phyloP scores from a whole-genome alignment of 2,888 invertebrate genomes.

The Melipona bicolor region DNA sequence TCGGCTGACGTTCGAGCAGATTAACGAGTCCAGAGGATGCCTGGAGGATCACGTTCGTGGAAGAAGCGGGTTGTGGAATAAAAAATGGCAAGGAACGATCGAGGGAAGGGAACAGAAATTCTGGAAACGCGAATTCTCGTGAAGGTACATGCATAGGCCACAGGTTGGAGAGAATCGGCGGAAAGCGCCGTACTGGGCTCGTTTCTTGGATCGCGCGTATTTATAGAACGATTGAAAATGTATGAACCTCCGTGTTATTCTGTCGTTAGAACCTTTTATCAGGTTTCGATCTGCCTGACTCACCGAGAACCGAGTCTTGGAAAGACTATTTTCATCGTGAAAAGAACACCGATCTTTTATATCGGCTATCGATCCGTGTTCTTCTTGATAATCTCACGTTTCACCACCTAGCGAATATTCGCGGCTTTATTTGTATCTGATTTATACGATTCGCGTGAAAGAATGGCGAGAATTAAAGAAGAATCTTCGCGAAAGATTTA shows the following conservation, averaged over 20 bases:
- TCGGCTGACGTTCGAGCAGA: not conserved
- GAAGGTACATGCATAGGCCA: slow-evolving; percentile 1
- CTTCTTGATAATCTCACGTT: not conserved
- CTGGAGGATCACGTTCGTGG: slow-evolving; percentile 7
- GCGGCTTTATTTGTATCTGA: too few species aligned
- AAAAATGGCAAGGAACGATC: not conserved
- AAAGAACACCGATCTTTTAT: slow-evolving; percentile 21
- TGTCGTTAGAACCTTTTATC: slow-evolving; percentile 63
- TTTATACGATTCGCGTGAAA: too few species aligned
- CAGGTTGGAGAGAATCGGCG: slow-evolving; percentile 13
- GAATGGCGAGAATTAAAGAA: not conserved
- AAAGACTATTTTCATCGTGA: slow-evolving; percentile 15
- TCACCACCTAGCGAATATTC: too few species aligned
- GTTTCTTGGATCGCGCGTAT: slow-evolving; percentile 52
- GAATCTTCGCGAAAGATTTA: not conserved
- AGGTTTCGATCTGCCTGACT: slow-evolving; percentile 47
- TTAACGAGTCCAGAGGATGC: not conserved
- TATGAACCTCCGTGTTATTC: slow-evolving; percentile 54
- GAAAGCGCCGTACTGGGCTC: slow-evolving; percentile 29
- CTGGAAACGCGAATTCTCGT: slow-evolving; percentile 51
- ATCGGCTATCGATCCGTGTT: slow-evolving; percentile 39
- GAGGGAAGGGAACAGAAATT: slow-evolving; percentile 33
- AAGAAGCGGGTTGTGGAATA: slow-evolving; percentile 12
- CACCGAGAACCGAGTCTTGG: slow-evolving; percentile 34
- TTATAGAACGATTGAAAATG: slow-evolving; percentile 69